Base-by-base conservation (phyloP, 30 jellyfish, hydroid and myxozoan genomes). In the Turritopsis rubra region DNA sequence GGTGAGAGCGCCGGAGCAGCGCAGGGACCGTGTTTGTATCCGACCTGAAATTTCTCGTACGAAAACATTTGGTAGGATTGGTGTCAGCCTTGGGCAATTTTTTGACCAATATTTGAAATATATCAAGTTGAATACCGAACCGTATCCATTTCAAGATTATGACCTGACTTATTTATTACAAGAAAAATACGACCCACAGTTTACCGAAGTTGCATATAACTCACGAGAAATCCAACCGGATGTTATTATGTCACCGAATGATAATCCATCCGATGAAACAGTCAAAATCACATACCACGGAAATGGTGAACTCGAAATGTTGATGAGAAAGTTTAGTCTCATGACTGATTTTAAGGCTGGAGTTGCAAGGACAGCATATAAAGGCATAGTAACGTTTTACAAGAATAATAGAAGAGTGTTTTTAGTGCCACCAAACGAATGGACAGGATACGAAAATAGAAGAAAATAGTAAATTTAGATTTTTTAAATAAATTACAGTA, bases 261-360 rank as follows among this genome's bases (percentile, higher is more conserved):
- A 75, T 52, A 72, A 75, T 28, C 27, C 29, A 80, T 16, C 87
- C 9, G 95, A 75, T 0, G 96, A 85, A 20, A 54, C 92, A 17
- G 96, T 83, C 0, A 96, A 97, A 65, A 76, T 94, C 21, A 83
- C 52, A 68, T 94, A 94, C 71, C 52, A 76, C 27, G 53, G 86
- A 31, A 87, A 85, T 52, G 5, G 60, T 24, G 97, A 94, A 31
- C 78, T 94, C 65, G 96, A 83, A 19, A 53, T 83, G 21, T 41
- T 89, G 18, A 84, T 91, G 5, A 85, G 96, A 66, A 87, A 83
- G 74, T 89, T 89, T 74, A 96, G 95, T 23, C 54, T 94, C 52
- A 94, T 94, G 99, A 52, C 95, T 20, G 99, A 94, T 65, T 79
- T 94, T 9, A 94, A 94, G 85, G 96, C 99, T 28, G 99, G 99